Evolutionary conservation across 2,113 vertebrate genomes (phyloP).

Genomic region (Cercocebus atys): DNA sequence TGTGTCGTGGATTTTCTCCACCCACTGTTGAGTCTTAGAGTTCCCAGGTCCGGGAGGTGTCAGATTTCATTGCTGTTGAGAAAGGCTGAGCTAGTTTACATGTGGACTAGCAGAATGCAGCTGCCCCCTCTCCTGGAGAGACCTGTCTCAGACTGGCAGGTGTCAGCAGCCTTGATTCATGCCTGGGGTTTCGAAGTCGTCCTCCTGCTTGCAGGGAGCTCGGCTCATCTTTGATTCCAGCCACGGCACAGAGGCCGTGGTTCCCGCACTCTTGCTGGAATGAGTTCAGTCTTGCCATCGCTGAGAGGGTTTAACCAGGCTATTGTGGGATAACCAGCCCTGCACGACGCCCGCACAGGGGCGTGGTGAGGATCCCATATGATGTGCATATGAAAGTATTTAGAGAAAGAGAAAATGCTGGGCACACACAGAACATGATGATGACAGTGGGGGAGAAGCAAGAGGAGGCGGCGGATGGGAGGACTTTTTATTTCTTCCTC

Average conservation of each 20-base stretch:
- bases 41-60: not conserved
- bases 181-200: not conserved
- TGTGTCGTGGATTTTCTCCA: not conserved
- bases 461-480: fast-evolving
- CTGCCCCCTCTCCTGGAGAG: not conserved
- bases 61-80: fast-evolving
- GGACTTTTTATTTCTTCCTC: not conserved
- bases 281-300: too few species aligned
- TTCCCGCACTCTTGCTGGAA: not conserved
- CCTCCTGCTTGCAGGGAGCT: too few species aligned
- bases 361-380: not conserved
- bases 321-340: fast-evolving
- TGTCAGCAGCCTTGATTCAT: not conserved
- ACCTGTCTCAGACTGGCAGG: not conserved
- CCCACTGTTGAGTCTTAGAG: fast-evolving
- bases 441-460: fast-evolving
- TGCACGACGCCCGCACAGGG: fast-evolving
- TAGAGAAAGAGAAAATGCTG: not conserved
- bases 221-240: fast-evolving
- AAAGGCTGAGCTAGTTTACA: fast-evolving
- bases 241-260: fast-evolving
- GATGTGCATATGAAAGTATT: not conserved
- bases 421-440: fast-evolving
- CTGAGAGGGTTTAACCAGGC: fast-evolving
- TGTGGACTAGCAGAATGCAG: fast-evolving